Evolutionary conservation across 2,888 invertebrate genomes (phyloP).

Genomic region (Drosophila austrosaltans): DNA sequence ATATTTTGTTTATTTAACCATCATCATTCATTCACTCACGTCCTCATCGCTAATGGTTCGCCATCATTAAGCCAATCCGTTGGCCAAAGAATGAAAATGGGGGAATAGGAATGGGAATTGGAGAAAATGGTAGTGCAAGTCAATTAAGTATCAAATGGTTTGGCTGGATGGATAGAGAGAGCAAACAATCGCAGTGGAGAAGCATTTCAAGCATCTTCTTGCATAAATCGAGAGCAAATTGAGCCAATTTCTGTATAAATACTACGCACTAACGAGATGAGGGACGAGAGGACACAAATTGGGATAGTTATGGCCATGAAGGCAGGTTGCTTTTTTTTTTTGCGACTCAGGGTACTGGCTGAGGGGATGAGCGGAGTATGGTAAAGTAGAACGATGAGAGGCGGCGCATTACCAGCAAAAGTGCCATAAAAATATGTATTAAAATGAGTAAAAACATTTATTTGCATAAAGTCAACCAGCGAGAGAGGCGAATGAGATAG

Average conservation of each 20-base stretch:
- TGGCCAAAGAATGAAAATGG: slow-evolving; percentile 33
- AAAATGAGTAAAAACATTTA: slow-evolving; percentile 79
- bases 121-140: slow-evolving; percentile 62
- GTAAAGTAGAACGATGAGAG: slow-evolving; percentile 48
- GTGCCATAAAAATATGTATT: slow-evolving; percentile 79
- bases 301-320: slow-evolving; percentile 19
- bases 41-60: slow-evolving; percentile 37
- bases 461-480: slow-evolving; percentile 72
- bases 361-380: not conserved
- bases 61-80: slow-evolving; percentile 55
- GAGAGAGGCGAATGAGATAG: slow-evolving; percentile 53
- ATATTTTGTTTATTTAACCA: slow-evolving; percentile 21
- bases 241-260: slow-evolving; percentile 78
- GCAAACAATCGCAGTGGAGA: slow-evolving; percentile 70
- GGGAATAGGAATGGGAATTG: slow-evolving; percentile 1
- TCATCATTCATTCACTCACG: slow-evolving; percentile 23
- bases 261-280: slow-evolving; percentile 71
- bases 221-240: slow-evolving; percentile 77
- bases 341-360: too few relatives aligned
- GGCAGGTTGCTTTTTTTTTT: not conserved
- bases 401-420: slow-evolving; percentile 66
- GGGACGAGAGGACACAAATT: slow-evolving; percentile 30
- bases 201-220: slow-evolving; percentile 68
- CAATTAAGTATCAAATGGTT: slow-evolving; percentile 80
- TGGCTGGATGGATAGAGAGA: slow-evolving; percentile 54